These are phyloP conservation scores for Palythoa grandiflora DNA, from an alignment of 92 coral and sea anemone genomes.

Conservation along the genomic window DNA sequence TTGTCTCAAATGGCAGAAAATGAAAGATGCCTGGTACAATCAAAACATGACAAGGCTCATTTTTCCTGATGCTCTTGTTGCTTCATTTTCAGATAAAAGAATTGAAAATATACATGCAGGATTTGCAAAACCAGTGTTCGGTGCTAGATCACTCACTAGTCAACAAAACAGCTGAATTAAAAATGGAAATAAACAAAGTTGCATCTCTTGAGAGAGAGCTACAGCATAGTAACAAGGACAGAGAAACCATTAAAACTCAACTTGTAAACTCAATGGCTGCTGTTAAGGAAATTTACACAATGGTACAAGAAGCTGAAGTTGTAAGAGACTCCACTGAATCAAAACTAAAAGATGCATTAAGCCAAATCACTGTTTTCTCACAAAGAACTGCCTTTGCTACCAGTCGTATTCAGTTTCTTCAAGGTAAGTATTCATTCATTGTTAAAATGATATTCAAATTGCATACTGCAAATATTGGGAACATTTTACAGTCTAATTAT, in stretches of 20 bases:
- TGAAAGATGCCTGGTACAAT: not conserved
- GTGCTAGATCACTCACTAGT: constrained; percentile 73
- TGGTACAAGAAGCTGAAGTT: constrained; percentile 53
- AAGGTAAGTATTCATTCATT: constrained; percentile 60
- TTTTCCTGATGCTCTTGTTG: not conserved
- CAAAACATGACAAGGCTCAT: not conserved
- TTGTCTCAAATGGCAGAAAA: too few species aligned
- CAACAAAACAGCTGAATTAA: constrained; percentile 87
- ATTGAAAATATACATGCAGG: constrained; percentile 67
- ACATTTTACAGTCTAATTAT: not conserved
- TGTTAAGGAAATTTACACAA: constrained; percentile 42
- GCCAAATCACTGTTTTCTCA: constrained; percentile 68
- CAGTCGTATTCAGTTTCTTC: constrained; percentile 82
- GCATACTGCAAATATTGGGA: not conserved
- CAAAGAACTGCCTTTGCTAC: constrained; percentile 90
- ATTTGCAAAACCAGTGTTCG: constrained; percentile 54
- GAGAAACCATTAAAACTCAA: constrained; percentile 50
- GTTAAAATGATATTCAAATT: not conserved
- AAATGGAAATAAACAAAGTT: constrained; percentile 74
- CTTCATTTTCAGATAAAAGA: constrained; percentile 60
- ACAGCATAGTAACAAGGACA: constrained; percentile 51
- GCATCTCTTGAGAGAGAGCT: constrained; percentile 63
- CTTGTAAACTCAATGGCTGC: constrained; percentile 43
- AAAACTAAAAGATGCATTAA: constrained; percentile 75
- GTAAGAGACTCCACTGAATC: constrained; percentile 36